Percentiles rank a stretch among this genome's conserved stretches.
Conservation (phyloP, 2,797 vertebrate species). For the Ctenopoma multispine region DNA sequence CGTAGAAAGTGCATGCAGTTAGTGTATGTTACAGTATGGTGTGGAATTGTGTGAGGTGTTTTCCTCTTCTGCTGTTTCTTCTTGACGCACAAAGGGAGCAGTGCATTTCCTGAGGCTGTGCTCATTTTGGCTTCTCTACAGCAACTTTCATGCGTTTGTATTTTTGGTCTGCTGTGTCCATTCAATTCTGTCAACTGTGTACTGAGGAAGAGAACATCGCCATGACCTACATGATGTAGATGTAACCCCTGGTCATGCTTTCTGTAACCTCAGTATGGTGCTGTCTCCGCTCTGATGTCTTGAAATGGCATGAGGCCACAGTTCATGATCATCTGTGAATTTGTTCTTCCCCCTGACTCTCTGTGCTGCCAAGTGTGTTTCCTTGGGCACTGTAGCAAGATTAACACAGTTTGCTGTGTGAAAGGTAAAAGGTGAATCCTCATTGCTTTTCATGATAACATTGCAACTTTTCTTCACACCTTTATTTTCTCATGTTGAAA, state of each 20-base stretch:
- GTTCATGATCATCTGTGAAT: slow-evolving; percentile 70
- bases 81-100: slow-evolving; percentile 49
- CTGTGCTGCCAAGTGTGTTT: slow-evolving; percentile 30
- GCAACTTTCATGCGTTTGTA: slow-evolving; percentile 42
- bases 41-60: slow-evolving; percentile 44
- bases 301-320: slow-evolving; percentile 78
- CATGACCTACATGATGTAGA: slow-evolving; percentile 61
- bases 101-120: slow-evolving; percentile 40
- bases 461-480: background rate
- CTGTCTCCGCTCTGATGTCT: slow-evolving; percentile 70
- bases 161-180: slow-evolving; percentile 62
- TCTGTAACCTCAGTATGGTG: slow-evolving; percentile 50
- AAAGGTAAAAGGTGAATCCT: slow-evolving; percentile 28
- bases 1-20: slow-evolving; percentile 4
- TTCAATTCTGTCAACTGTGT: slow-evolving; percentile 59
- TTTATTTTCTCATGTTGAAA: background rate
- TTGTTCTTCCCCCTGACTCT: slow-evolving; percentile 53
- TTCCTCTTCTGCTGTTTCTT: slow-evolving; percentile 39
- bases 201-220: slow-evolving; percentile 64
- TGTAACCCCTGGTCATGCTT: slow-evolving; percentile 67
- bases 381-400: slow-evolving; percentile 28
- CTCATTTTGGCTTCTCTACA: slow-evolving; percentile 48
- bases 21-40: slow-evolving; percentile 29
- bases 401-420: slow-evolving; percentile 36
- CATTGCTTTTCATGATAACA: slow-evolving; percentile 4